Conservation (phyloP, 2,113 vertebrate genomes). For the Alexandromys fortis region DNA sequence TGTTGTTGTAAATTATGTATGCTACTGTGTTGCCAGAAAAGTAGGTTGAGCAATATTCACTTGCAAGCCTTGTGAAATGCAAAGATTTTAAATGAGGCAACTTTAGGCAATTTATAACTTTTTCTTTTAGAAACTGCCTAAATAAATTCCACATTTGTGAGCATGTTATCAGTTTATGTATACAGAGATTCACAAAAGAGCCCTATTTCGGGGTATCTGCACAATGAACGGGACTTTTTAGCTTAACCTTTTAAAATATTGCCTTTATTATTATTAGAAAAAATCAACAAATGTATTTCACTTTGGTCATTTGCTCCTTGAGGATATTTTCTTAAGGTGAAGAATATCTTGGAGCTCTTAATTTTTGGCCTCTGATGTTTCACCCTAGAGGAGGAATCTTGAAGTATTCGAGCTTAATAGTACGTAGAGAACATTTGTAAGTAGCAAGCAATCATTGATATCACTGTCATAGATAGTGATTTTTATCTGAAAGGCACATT, state of each 20-base stretch:
- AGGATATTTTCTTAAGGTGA: neutral
- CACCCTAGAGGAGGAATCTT: neutral
- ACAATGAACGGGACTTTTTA: neutral
- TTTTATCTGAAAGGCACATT: conserved; percentile 56
- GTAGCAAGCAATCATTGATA: neutral
- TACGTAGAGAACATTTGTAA: neutral
- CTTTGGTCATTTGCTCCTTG: neutral
- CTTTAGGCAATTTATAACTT: neutral
- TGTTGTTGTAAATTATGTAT: neutral
- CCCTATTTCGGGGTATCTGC: neutral
- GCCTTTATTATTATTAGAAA: neutral
- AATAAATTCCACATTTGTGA: neutral
- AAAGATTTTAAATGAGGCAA: neutral
- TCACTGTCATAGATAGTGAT: neutral
- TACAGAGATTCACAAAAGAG: neutral
- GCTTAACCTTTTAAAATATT: neutral
- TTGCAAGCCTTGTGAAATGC: neutral
- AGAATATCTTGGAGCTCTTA: neutral
- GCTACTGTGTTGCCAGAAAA: conserved; percentile 2
- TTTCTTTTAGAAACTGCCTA: neutral
- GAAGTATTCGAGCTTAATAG: neutral
- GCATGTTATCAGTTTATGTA: neutral
- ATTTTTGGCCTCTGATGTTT: neutral
- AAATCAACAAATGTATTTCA: neutral
- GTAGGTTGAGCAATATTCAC: neutral